Evolutionary conservation across 2,797 vertebrate species (phyloP).

Genomic region (Sebastes matsubarae): DNA sequence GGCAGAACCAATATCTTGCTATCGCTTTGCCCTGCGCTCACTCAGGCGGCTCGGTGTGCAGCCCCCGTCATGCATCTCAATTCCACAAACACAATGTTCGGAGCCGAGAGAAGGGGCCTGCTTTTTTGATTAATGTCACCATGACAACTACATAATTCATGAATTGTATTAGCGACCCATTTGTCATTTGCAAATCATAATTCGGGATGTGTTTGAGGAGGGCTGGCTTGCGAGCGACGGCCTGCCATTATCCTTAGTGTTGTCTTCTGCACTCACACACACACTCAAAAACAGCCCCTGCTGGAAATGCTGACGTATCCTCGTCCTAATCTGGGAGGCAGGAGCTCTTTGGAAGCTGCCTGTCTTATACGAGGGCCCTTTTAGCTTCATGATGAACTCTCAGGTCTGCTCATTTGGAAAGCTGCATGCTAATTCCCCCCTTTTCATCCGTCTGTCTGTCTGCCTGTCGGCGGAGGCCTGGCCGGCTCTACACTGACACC

Average conservation of each 20-base stretch:
- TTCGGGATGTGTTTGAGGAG: conserved; percentile 68
- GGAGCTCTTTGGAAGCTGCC: conserved; percentile 36
- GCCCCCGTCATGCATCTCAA: conserved; percentile 79
- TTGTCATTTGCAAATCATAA: conserved; percentile 84
- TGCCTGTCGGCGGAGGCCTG: conserved; percentile 43
- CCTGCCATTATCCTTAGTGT: conserved; percentile 47
- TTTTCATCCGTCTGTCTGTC: conserved; percentile 24
- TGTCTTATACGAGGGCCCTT: conserved; percentile 46
- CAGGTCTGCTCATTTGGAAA: conserved; percentile 63
- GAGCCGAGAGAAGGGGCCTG: conserved; percentile 61
- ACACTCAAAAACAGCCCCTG: conserved; percentile 7
- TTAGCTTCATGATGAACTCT: conserved; percentile 66
- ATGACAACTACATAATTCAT: conserved; percentile 88
- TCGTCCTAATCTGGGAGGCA: conserved; percentile 44
- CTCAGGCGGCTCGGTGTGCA: conserved; percentile 60
- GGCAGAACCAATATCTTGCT: conserved; percentile 78
- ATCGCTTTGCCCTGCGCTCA: conserved; percentile 64
- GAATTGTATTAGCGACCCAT: conserved; percentile 85
- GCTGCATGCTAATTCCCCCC: conserved; percentile 56
- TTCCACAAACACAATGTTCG: conserved; percentile 81
- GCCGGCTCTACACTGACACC: conserved; percentile 70
- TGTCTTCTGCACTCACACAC: conserved; percentile 32
- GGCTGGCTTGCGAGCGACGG: conserved; percentile 10
- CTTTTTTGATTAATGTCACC: conserved; percentile 84
- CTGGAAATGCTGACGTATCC: conserved; percentile 51